Evolutionary conservation across 2,888 invertebrate genomes (phyloP).

Genomic region (Andrena hattorfiana): DNA sequence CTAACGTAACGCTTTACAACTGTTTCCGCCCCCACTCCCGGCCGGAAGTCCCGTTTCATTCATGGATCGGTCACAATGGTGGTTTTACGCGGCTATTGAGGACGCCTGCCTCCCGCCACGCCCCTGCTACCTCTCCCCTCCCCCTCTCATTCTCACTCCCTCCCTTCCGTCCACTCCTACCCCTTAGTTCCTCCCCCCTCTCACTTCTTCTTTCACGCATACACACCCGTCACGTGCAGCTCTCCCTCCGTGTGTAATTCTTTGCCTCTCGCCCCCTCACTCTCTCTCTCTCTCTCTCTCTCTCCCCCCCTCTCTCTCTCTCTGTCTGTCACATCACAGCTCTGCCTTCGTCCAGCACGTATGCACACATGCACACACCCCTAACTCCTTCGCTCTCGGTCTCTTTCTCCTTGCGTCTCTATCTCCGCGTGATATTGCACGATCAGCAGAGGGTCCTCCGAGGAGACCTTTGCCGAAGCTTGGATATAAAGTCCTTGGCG

Average conservation of each 20-base stretch:
- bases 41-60: constrained; percentile 85
- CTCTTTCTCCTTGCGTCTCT: background rate
- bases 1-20: constrained; percentile 82
- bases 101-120: constrained; percentile 76
- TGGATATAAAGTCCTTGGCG: background rate
- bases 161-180: constrained; percentile 7
- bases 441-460: constrained; percentile 27
- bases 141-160: constrained; percentile 22
- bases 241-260: constrained; percentile 10
- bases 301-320: background rate
- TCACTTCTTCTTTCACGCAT: background rate
- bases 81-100: constrained; percentile 84
- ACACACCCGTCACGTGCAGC: constrained; percentile 9
- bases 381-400: background rate
- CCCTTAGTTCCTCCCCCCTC: constrained; percentile 18
- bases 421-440: constrained; percentile 32
- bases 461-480: constrained; percentile 12
- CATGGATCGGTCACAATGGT: constrained; percentile 85
- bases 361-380: background rate
- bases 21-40: constrained; percentile 83
- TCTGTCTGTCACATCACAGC: constrained; percentile 5
- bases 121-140: constrained; percentile 60
- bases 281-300: background rate
- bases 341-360: background rate
- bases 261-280: constrained; percentile 11